Percentiles rank a stretch among this genome's conserved stretches.
phyloP scores from a whole-genome alignment of 2,888 invertebrate genomes.

The Polymixis flavicincta region DNA sequence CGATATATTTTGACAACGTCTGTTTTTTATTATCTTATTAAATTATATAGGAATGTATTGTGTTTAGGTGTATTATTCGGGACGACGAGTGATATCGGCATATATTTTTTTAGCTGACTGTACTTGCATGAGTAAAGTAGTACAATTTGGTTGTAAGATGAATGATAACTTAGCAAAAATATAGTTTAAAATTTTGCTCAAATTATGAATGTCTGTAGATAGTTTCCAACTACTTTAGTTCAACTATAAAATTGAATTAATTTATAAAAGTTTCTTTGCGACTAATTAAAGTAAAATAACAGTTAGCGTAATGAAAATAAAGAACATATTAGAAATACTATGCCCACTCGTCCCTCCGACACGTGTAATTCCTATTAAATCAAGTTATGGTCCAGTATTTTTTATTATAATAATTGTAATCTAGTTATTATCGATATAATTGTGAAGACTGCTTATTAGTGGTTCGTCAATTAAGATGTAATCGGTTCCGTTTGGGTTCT shows the following conservation, averaged over 20 bases:
- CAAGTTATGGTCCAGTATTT: conserved; percentile 89
- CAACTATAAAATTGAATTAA: conserved; percentile 14
- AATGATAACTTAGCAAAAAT: conserved; percentile 34
- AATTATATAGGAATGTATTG: conserved; percentile 64
- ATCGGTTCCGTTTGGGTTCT: conserved; percentile 69
- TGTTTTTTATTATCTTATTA: conserved; percentile 59
- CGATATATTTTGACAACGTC: conserved; percentile 62
- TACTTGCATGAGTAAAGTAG: conserved; percentile 41
- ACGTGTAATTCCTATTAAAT: conserved; percentile 86
- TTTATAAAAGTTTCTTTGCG: background rate
- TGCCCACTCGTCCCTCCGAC: conserved; percentile 64
- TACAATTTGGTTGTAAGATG: conserved; percentile 52
- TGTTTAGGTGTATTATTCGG: conserved; percentile 62
- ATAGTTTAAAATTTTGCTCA: conserved; percentile 53
- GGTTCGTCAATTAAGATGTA: conserved; percentile 86
- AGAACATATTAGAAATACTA: conserved; percentile 65
- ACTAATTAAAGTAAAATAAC: conserved; percentile 22
- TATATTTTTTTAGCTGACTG: conserved; percentile 52
- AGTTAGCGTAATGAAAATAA: conserved; percentile 40
- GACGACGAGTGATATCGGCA: conserved; percentile 49
- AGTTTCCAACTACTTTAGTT: conserved; percentile 29
- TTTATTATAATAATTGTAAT: conserved; percentile 78
- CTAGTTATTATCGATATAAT: conserved; percentile 81
- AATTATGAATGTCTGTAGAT: conserved; percentile 28
- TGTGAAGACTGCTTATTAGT: conserved; percentile 88